Conservation (phyloP, 1,140 invertebrate species). For the Cyclina sinensis region DNA sequence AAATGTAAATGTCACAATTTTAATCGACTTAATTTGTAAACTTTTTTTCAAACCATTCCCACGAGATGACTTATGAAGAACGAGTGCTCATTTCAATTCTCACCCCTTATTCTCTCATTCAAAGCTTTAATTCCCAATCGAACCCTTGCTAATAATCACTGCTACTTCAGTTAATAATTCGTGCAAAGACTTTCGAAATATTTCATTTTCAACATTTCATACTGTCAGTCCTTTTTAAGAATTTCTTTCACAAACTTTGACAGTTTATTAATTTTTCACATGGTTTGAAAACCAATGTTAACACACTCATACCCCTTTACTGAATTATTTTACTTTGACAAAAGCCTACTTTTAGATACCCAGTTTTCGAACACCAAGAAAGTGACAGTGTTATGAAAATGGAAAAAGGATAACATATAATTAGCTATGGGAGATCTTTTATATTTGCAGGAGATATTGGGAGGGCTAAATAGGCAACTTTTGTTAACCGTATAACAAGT, state of each 20-base stretch:
- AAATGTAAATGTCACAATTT: conserved; percentile 22
- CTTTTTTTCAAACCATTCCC: conserved; percentile 35
- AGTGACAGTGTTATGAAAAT: conserved; percentile 20
- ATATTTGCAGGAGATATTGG: conserved; percentile 8
- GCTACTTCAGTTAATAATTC: conserved; percentile 49
- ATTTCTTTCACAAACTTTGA: conserved; percentile 14
- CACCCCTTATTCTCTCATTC: neutral
- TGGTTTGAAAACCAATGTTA: conserved; percentile 33
- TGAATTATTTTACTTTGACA: neutral
- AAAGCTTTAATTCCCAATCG: conserved; percentile 4
- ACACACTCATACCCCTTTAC: neutral
- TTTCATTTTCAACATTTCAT: conserved; percentile 31
- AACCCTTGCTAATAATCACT: neutral
- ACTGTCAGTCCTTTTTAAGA: conserved; percentile 18
- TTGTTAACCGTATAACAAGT: conserved; percentile 10
- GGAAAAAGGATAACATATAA: conserved; percentile 22
- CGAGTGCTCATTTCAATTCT: conserved; percentile 47
- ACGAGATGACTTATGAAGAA: neutral
- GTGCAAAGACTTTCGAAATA: conserved; percentile 21
- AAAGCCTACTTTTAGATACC: conserved; percentile 3
- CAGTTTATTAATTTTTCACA: conserved; percentile 57
- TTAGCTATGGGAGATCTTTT: neutral
- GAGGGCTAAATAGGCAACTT: neutral
- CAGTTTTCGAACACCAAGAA: conserved; percentile 3
- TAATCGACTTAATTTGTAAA: conserved; percentile 46